These are phyloP conservation scores for Tursiops truncatus DNA, from an alignment of 2,113 vertebrate genomes.

Conservation along the genomic window DNA sequence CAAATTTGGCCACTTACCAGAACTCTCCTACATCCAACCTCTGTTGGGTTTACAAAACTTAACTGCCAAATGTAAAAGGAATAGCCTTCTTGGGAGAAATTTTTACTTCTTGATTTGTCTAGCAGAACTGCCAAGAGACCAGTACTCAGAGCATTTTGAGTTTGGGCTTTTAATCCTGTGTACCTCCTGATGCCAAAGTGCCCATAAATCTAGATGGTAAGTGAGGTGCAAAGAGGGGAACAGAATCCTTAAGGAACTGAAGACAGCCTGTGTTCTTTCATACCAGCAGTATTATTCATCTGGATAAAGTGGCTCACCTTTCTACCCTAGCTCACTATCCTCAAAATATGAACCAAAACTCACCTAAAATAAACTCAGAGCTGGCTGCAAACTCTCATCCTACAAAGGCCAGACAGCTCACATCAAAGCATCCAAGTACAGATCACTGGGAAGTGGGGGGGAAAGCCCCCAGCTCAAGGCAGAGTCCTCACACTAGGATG, in stretches of 20 bases:
- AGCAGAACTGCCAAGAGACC: constrained; percentile 63
- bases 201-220: constrained; percentile 67
- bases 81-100: constrained; percentile 74
- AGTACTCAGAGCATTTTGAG: constrained; percentile 37
- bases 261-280: neutral
- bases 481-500: neutral
- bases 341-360: neutral
- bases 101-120: constrained; percentile 79
- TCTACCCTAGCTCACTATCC: neutral
- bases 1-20: constrained; percentile 70
- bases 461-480: accelerated
- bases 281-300: neutral
- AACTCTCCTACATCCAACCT: constrained; percentile 45
- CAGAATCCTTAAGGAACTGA: constrained; percentile 1
- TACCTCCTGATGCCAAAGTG: constrained; percentile 62
- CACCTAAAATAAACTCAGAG: constrained; percentile 29
- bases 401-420: neutral
- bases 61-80: constrained; percentile 74
- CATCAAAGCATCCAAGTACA: neutral
- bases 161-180: constrained; percentile 69
- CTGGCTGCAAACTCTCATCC: neutral
- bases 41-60: constrained; percentile 72
- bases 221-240: constrained; percentile 44
- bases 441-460: neutral
- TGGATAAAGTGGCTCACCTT: constrained; percentile 38